These are phyloP conservation scores for Pristionchus maxplancki DNA, from an alignment of 2,888 invertebrate genomes.

Conservation along the genomic window DNA sequence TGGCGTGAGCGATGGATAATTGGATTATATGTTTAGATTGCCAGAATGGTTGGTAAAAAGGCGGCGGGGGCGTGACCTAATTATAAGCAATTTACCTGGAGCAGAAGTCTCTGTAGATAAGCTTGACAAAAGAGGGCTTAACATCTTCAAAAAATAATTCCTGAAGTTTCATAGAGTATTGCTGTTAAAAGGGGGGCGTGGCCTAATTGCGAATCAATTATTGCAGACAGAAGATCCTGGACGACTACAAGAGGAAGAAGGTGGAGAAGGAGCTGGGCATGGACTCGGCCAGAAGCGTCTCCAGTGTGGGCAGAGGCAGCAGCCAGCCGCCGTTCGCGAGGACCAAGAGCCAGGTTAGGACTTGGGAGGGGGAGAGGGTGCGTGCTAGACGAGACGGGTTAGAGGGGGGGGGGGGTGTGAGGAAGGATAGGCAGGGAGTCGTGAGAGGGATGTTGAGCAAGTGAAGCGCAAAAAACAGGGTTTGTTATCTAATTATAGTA, in stretches of 20 bases:
- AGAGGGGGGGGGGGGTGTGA: conserved; percentile 49
- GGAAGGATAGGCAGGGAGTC: too few species aligned
- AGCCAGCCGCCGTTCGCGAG: conserved; percentile 74
- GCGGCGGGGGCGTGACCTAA: neutral
- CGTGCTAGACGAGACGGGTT: neutral
- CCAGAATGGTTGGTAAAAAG: neutral
- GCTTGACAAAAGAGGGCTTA: too few species aligned
- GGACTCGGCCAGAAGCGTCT: conserved; percentile 55
- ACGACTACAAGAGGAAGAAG: conserved; percentile 76
- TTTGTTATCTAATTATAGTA: too few species aligned
- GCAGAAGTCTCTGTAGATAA: neutral
- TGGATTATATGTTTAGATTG: neutral
- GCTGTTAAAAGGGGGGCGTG: too few species aligned
- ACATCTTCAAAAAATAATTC: too few species aligned
- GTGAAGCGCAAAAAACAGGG: too few species aligned
- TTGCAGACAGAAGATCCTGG: conserved; percentile 73
- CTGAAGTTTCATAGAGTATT: too few species aligned
- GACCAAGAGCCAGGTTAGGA: conserved; percentile 71
- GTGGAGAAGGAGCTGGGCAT: conserved; percentile 72
- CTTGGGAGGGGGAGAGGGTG: neutral
- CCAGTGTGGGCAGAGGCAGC: conserved; percentile 49
- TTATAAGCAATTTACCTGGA: neutral
- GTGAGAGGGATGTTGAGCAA: too few species aligned
- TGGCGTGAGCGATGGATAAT: too few species aligned
- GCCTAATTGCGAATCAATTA: too few species aligned